Conservation (phyloP, 2,113 vertebrate species). For the Gopherus evgoodei region DNA sequence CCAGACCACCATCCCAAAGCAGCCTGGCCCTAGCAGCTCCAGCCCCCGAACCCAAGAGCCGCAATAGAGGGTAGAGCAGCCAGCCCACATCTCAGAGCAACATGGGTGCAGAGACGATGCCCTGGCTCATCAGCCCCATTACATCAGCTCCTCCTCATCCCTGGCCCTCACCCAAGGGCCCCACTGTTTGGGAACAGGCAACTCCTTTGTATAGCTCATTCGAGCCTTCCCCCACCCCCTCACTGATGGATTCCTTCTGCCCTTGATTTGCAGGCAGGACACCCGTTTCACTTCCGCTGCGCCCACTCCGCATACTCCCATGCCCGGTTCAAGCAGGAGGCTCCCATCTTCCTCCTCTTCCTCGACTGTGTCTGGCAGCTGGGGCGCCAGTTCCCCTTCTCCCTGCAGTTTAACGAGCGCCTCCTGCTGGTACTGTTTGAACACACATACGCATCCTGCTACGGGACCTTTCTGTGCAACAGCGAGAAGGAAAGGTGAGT, state of each 20-base stretch:
- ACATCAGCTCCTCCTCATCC: background rate
- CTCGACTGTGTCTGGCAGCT: conserved; percentile 92
- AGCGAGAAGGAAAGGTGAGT: conserved; percentile 84
- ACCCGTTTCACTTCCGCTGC: conserved; percentile 88
- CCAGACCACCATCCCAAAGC: background rate
- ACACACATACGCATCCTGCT: conserved; percentile 85
- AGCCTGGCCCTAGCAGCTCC: background rate
- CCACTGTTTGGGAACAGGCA: background rate
- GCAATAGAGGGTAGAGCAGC: background rate
- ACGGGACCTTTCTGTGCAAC: conserved; percentile 90
- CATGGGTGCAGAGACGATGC: background rate
- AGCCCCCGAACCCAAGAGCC: background rate
- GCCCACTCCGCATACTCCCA: conserved; percentile 85
- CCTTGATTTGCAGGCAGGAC: conserved; percentile 78
- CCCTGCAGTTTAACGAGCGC: conserved; percentile 84
- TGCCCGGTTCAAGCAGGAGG: conserved; percentile 83
- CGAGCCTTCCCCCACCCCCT: background rate
- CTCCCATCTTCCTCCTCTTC: conserved; percentile 87
- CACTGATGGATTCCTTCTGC: background rate
- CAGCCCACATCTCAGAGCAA: background rate
- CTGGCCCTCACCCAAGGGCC: background rate
- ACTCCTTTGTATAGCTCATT: background rate
- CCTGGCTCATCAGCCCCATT: background rate
- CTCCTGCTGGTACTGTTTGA: conserved; percentile 86
- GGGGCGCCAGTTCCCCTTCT: conserved; percentile 86